Evolutionary conservation across 2,113 vertebrate genomes (phyloP).

Genomic region (Misgurnus anguillicaudatus): DNA sequence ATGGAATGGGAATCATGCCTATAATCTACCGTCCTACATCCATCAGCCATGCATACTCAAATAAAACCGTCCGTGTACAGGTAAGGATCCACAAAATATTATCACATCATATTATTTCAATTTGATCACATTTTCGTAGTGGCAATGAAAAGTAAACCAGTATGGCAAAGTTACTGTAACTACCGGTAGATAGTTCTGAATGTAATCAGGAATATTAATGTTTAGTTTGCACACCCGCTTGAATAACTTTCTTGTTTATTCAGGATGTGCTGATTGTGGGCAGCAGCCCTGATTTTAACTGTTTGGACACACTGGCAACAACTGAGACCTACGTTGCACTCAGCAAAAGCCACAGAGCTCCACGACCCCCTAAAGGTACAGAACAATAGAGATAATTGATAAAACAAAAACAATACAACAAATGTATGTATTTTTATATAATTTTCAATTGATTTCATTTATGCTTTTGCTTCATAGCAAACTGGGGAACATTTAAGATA

Average conservation of each 20-base stretch:
- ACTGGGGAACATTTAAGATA: too few relatives aligned
- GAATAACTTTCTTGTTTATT: not conserved
- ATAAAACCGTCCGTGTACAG: constrained; percentile 74
- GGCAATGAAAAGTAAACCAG: too few relatives aligned
- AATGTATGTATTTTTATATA: not conserved
- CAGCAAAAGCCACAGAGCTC: constrained; percentile 67
- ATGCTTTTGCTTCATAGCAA: too few relatives aligned
- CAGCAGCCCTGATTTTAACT: constrained; percentile 81
- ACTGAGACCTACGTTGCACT: constrained; percentile 65
- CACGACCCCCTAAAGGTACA: constrained; percentile 74
- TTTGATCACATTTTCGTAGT: too few relatives aligned
- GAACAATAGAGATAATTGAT: too few relatives aligned
- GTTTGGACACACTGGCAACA: constrained; percentile 68
- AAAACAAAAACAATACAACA: too few relatives aligned
- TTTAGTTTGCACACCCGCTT: not conserved
- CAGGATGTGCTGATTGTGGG: constrained; percentile 81
- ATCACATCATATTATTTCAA: too few relatives aligned
- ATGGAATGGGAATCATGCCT: constrained; percentile 82
- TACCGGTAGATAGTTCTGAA: too few relatives aligned
- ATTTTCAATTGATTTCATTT: too few relatives aligned
- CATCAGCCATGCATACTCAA: constrained; percentile 69
- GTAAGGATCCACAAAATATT: constrained; percentile 62
- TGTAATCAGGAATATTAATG: too few relatives aligned
- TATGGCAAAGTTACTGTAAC: too few relatives aligned
- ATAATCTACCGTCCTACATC: constrained; percentile 77